A percentile compares a stretch with the other conserved stretches of the same genome.
phyloP scores from a whole-genome alignment of 2,888 invertebrate species.

The Thera britannica region DNA sequence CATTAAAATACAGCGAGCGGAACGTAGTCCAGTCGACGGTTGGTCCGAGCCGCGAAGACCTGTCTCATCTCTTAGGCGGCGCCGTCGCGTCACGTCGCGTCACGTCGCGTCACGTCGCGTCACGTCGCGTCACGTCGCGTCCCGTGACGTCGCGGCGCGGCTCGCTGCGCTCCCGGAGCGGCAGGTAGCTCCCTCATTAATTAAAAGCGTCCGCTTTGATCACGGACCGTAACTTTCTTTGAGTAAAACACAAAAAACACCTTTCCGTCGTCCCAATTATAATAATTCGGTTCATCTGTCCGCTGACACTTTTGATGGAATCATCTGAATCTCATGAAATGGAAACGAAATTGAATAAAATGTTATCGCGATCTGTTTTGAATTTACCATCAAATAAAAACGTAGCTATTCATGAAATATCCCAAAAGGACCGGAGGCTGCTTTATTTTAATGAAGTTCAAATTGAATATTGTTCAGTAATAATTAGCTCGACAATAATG shows the following conservation, averaged over 20 bases:
- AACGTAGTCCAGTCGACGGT: background rate
- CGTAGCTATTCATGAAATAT: conserved; percentile 1
- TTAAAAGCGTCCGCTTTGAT: conserved; percentile 32
- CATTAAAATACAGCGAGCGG: background rate
- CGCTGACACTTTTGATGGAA: conserved; percentile 17
- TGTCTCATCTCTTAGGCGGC: conserved; percentile 2
- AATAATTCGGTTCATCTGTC: conserved; percentile 47
- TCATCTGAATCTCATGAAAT: conserved; percentile 13
- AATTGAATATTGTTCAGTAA: conserved; percentile 9
- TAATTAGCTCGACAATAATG: conserved; percentile 12
- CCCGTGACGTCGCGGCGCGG: background rate
- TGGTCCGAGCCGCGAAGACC: background rate
- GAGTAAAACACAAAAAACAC: conserved; percentile 40
- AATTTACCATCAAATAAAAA: conserved; percentile 12
- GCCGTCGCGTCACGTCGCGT: background rate
- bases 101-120: conserved; percentile 2
- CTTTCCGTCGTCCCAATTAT: conserved; percentile 46
- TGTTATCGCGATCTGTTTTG: conserved; percentile 10
- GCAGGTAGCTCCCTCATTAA: conserved; percentile 40
- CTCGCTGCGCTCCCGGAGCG: conserved; percentile 15
- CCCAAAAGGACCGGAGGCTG: background rate
- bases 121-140: background rate
- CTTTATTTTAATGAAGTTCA: conserved; percentile 9
- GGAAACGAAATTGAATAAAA: conserved; percentile 14
- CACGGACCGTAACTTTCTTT: conserved; percentile 31